Percentiles rank a stretch among this genome's conserved stretches.
Evolutionary conservation across 2,797 vertebrate species (phyloP).

Genomic region (Anabas testudineus): DNA sequence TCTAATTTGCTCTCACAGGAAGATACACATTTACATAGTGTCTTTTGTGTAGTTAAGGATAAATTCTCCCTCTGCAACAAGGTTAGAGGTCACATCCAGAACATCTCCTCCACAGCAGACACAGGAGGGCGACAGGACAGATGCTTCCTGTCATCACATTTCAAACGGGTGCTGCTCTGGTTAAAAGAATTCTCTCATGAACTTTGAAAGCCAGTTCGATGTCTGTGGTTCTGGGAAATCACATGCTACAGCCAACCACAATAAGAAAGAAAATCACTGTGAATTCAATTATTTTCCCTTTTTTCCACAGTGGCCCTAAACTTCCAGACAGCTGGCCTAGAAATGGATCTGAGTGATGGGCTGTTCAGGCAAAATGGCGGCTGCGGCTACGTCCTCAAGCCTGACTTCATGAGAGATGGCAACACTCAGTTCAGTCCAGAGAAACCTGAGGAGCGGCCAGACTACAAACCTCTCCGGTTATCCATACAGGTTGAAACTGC

Average conservation of each 20-base stretch:
- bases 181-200: conserved; percentile 10
- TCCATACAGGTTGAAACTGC: conserved; percentile 86
- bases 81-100: conserved; percentile 12
- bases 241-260: not conserved
- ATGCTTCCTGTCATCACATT: conserved; percentile 30
- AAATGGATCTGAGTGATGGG: conserved; percentile 97
- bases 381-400: conserved; percentile 93
- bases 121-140: conserved; percentile 10
- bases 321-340: conserved; percentile 93
- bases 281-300: conserved; percentile 16
- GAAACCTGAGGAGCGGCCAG: conserved; percentile 71
- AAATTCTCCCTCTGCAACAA: not conserved
- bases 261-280: not conserved
- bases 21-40: not conserved
- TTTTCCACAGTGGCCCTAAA: conserved; percentile 91
- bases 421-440: conserved; percentile 86
- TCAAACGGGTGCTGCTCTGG: conserved; percentile 3
- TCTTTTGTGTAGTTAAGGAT: not conserved
- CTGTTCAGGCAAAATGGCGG: conserved; percentile 90
- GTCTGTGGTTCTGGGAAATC: conserved; percentile 16
- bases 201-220: not conserved
- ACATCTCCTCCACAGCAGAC: not conserved
- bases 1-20: not conserved
- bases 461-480: conserved; percentile 79
- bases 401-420: conserved; percentile 87